Evolutionary conservation across 2,888 invertebrate species (phyloP), one percentile per base, ranked within the genome.

Genomic region (Rosalia funebris): DNA sequence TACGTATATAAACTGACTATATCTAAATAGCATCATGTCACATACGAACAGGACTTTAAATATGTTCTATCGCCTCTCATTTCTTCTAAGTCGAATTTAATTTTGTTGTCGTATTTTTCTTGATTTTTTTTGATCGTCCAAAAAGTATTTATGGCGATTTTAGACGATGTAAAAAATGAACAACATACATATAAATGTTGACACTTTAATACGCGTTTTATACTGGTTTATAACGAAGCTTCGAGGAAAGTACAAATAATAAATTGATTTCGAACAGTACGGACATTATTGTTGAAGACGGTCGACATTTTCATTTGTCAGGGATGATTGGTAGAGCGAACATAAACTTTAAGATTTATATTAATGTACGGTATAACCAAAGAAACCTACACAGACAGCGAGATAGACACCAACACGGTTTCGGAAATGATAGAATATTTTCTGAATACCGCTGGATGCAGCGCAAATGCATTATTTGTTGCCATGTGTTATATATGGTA

Each of bases 271-370:
- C 61, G 65, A 63, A 58, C 62, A 61, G 62, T 60, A 58, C 60
- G 63, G 61, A 62, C 62, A 62, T 69, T 67, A 69, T 67, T 69
- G 71, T 71, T 73, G 70, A 73, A 68, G 71, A 73, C 70, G 71
- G 70, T 71, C 67, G 72, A 71, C 71, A 68, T 71, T 73, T 71
- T 73, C 69, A 70, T 71, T 72, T 71, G 71, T 70, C 71, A 70
- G 68, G 64, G 65, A 71, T 71, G 71, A 71, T 69, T 73, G 68
- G 70, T 70, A 48, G 62, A 63, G 63, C 56, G 67, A 62, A 65
- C 69, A 70, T 70, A 71, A 72, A 71, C 56, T 62, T 62, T 57
- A 65, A 71, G 69, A 72, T 71, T 72, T 71, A 72, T 72, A 71
- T 69, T 69, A 69, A 69, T 69, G 67, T 60, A 60, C 48, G 53